Percentiles rank a stretch among this genome's conserved stretches.
These are phyloP conservation scores for Eupsittula cactorum DNA, from an alignment of 2,113 vertebrate genomes.

Conservation along the genomic window DNA sequence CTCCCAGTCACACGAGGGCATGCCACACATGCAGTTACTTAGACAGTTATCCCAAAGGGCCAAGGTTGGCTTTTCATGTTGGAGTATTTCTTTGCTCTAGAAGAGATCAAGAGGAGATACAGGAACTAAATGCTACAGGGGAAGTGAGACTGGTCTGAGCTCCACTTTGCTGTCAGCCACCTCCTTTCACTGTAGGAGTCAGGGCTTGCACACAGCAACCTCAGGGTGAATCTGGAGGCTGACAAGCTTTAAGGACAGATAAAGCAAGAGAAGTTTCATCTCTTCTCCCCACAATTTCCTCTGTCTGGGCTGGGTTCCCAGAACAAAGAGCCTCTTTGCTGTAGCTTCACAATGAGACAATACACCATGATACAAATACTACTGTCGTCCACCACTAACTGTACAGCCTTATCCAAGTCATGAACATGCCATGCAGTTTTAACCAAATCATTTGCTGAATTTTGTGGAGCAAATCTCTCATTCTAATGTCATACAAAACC, in stretches of 20 bases:
- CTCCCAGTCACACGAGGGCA: not conserved
- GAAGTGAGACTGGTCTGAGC: not conserved
- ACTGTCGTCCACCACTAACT: not conserved
- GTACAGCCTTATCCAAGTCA: not conserved
- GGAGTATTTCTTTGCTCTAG: not conserved
- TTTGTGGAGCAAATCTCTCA: not conserved
- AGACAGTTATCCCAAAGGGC: not conserved
- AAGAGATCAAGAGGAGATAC: not conserved
- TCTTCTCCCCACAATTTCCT: conserved; percentile 6
- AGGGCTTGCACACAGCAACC: not conserved
- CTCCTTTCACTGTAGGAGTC: not conserved
- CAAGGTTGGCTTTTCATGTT: fast-evolving
- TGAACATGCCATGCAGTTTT: not conserved
- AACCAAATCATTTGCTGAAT: not conserved
- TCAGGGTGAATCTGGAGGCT: not conserved
- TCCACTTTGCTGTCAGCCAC: fast-evolving
- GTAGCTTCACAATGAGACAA: not conserved
- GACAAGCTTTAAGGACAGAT: not conserved
- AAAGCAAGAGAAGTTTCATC: conserved; percentile 7
- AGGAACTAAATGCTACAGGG: not conserved
- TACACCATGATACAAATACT: not conserved
- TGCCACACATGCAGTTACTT: fast-evolving
- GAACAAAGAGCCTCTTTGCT: not conserved
- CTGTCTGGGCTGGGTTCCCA: conserved; percentile 2
- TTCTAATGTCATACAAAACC: not conserved